Evolutionary conservation across 2,113 vertebrate species (phyloP), one percentile per base, ranked within the genome.

Genomic region (Eretmochelys imbricata): DNA sequence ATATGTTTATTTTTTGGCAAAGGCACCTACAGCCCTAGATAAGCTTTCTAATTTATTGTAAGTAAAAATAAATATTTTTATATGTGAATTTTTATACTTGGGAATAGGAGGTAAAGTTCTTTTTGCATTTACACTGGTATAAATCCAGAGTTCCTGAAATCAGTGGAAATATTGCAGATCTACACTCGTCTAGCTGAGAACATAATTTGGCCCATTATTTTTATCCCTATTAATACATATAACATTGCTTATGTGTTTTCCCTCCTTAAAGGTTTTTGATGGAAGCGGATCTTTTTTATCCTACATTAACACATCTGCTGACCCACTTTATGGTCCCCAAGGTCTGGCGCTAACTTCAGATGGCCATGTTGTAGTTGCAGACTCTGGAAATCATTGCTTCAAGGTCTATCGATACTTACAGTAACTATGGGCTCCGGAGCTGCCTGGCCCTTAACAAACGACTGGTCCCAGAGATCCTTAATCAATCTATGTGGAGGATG

Each of bases 341-440:
- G 99, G 99, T 83, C 98, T 99, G 97, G 99, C 99, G 24, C 98
- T 99, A 76, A 99, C 99, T 93, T 99, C 99, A 13, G 99, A 99
- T 2, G 99, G 99, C 95, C 99, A 99, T 0, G 99, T 99, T 51
- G 99, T 99, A 94, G 99, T 99, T 25, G 99, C 99, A 86, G 99
- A 99, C 98, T 99, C 99, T 90, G 99, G 99, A 93, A 99, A 99
- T 98, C 99, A 99, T 96, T 99, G 99, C 98, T 99, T 99, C 97
- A 99, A 99, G 98, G 98, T 99, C 93, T 99, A 99, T 95, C 99
- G 99, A 94, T 99, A 99, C 96, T 98, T 99, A 87, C 99, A 99
- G 98, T 99, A 98, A 98, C 93, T 59, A 80, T 1, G 85, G 84
- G 48, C 75, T 88, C 86, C 93, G 94, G 90, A 89, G 85, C 82